Evolutionary conservation across 1,140 invertebrate species (phyloP), one percentile per base, ranked within the genome.

Genomic region (Eulimnadia texana): DNA sequence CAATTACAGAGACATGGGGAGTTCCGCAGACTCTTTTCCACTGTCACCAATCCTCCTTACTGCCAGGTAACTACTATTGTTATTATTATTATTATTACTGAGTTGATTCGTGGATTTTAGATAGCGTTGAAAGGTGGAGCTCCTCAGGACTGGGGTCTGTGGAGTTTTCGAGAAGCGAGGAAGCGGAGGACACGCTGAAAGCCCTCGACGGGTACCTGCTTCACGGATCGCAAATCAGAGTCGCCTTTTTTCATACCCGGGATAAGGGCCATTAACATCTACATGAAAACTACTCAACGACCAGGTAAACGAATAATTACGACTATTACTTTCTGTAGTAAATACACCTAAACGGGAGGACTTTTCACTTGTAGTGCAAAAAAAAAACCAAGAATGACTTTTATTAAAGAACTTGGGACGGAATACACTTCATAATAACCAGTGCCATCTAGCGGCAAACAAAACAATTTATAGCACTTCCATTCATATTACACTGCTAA

Each of bases 231-330:
- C 67, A 70, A 28, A 76, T 80, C 42, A 68, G 76, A 10, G 71
- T 80, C 2, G 75, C 74, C n/a, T 81, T 76, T 64, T 80, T 79
- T 66, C 66, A 77, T 80, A 28, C 79, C 80, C 10, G 79, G 78
- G 25, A 76, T 78, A 10, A 69, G 77, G 60, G 79, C 78, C 6
- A 78, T 80, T 54, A 77, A 76, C 64, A 73, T 80, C 33, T 80
- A 78, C 67, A 74, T 78, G 65, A 75, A n/a, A 76, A 62, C 65
- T 77, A 3, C 67, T 77, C 0, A 76, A 75, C 63, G 75, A 77
- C 56, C 67, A 71, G 58, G 73, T 76, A 67, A 69, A 25, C 50
- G 28, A 24, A 60, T n/a, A n/a, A n/a, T n/a, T n/a, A 60, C n/a
- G n/a, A n/a, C n/a, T n/a, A n/a, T n/a, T n/a, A n/a, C n/a, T n/a